These are phyloP conservation scores for Poeciliopsis presidionis DNA, from an alignment of 2,797 vertebrate genomes.

Conservation along the genomic window DNA sequence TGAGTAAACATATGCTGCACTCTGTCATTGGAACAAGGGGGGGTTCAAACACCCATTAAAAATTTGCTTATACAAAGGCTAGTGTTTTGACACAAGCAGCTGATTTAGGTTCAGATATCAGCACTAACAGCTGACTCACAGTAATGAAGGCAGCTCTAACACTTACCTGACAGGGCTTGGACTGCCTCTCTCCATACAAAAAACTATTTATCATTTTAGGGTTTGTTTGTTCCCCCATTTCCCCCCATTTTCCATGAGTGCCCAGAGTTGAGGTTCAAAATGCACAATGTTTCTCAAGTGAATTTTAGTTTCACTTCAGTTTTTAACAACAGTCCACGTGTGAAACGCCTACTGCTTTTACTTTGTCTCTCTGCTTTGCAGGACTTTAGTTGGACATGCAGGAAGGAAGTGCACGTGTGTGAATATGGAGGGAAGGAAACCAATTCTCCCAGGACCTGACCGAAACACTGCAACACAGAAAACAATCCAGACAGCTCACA, in stretches of 20 bases:
- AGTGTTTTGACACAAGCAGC: slow-evolving; percentile 67
- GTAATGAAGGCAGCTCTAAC: slow-evolving; percentile 44
- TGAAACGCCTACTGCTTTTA: slow-evolving; percentile 29
- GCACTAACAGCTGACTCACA: slow-evolving; percentile 53
- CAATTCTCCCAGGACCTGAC: slow-evolving; percentile 64
- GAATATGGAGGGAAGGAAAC: slow-evolving; percentile 73
- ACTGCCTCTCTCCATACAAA: slow-evolving; percentile 17
- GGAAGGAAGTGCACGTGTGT: slow-evolving; percentile 82
- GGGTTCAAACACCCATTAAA: slow-evolving; percentile 40
- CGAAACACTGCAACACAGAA: slow-evolving; percentile 66
- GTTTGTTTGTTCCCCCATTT: too few relatives aligned
- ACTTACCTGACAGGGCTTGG: slow-evolving; percentile 54
- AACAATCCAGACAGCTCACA: slow-evolving; percentile 62
- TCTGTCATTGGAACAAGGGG: slow-evolving; percentile 49
- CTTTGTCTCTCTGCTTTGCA: slow-evolving; percentile 25
- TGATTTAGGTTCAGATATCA: slow-evolving; percentile 37
- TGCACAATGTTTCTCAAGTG: background rate
- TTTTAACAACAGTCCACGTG: slow-evolving; percentile 16
- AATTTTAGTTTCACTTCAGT: slow-evolving; percentile 10
- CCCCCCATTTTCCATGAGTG: background rate
- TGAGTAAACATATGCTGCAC: slow-evolving; percentile 51
- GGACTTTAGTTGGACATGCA: slow-evolving; percentile 54
- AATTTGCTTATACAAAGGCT: slow-evolving; percentile 37
- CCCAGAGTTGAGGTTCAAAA: background rate
- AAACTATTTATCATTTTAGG: slow-evolving; percentile 4